Base-by-base conservation (phyloP, 37 sponge, comb jelly and placozoan genomes). In the Petrosia ficiformis region DNA sequence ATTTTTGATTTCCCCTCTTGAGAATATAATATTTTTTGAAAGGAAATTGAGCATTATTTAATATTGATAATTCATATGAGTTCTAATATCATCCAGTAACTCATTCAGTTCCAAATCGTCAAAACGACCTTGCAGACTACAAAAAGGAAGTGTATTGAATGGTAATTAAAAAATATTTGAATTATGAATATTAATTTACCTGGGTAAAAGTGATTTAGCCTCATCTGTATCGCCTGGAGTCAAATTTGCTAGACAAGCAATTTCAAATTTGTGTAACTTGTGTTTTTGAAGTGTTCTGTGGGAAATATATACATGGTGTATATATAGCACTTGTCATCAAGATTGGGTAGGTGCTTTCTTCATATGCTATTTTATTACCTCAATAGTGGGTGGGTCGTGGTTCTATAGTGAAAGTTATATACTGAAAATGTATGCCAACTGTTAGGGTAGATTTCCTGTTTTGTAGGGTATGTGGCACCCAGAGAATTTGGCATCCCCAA, bases 231-330 rank as follows among this genome's bases (percentile, higher is more conserved):
- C 88, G 29, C 90, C 73, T 21, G 98, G 98, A 72, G 87, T 84
- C 72, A 97, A 73, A 61, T 97, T 97, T 24, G 94, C 98, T 29
- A 97, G 71, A 56, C 80, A 75, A 0, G 92, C 98, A 37, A 90
- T 68, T 71, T 97, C 98, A 87, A 97, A 97, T 72, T 93, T 93
- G 85, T 97, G 98, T 42, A 97, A 76, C 29, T 83, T 78, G 71
- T 92, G 86, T 40, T 78, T 85, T 78, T 90, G 88, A 0, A 90
- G 92, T 10, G 91, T 82, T 57, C 79, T 82, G 34, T 70, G 72
- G 11, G 16, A 4, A 19, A 40, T 21, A 39, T 28, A 29, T 10
- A 39, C 29, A 6, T 36, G 39, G 24, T 11, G 6, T 68, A 6
- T 28, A 36, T 64, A 64, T n/a, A n/a, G n/a, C n/a, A 59, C 3